A percentile compares a stretch with the other conserved stretches of the same genome.
Evolutionary conservation across 2,113 vertebrate species (phyloP).

Genomic region (Thunnus thynnus): DNA sequence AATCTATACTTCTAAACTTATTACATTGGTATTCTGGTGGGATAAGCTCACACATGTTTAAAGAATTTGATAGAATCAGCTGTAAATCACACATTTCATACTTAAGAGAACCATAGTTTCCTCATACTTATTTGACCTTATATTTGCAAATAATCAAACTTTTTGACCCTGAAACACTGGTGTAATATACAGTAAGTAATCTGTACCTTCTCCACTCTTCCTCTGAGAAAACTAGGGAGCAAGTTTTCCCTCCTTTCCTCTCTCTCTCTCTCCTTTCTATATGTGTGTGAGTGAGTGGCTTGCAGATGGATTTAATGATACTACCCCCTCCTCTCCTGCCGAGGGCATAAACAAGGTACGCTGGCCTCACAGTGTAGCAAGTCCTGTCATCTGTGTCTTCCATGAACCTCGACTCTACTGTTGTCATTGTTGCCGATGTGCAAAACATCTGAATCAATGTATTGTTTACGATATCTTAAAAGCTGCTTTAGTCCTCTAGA

Average conservation of each 20-base stretch:
- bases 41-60: not conserved
- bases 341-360: conserved; percentile 18
- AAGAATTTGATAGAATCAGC: not conserved
- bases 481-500: not conserved
- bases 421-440: not conserved
- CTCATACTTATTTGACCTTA: too few species aligned
- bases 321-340: not conserved
- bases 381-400: not conserved
- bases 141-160: too few species aligned
- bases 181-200: not conserved
- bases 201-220: not conserved
- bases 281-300: not conserved
- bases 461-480: not conserved
- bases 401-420: not conserved
- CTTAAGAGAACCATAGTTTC: too few species aligned
- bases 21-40: not conserved
- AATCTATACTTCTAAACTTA: not conserved
- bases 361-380: not conserved
- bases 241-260: conserved; percentile 9
- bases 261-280: not conserved
- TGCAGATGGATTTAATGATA: conserved; percentile 22
- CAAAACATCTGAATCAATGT: not conserved
- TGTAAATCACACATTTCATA: too few species aligned
- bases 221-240: conserved; percentile 1
- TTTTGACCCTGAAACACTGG: not conserved